Base-by-base conservation (phyloP, 2,888 invertebrate genomes). In the Molanna angustata region DNA sequence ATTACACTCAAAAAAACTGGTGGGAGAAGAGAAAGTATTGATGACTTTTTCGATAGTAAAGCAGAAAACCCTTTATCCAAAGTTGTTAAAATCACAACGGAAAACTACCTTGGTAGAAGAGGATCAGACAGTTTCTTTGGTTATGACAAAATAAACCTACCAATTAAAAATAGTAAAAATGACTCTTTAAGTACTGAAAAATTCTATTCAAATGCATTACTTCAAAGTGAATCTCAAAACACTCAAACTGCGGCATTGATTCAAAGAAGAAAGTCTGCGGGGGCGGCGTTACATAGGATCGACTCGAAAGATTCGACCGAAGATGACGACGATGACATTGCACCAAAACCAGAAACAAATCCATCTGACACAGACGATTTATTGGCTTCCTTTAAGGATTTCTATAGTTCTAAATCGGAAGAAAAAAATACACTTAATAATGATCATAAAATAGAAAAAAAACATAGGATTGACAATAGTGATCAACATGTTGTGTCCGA, bases 31-130 rank as follows among this genome's bases (percentile, higher is more conserved):
- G 58, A 59, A 33, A 59, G 52, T 33, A 59, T 59, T 16, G 59
- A 59, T 32, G 59, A 59, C 32, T 59, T 57, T 42, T 57, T 57
- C 13, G 59, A 57, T 41, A 27, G 42, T 9, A 57, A 52, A 55
- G 48, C 49, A 17, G 45, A 47, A 39, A 49, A 45, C 17, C 52
- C 52, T 14, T 32, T 57, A 17, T 7, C 42, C 1, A 41, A 27
- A 35, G 17, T 40, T 17, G 40, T 40, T 7, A 19, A 35, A 16
- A 18, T 48, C 16, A 49, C 47, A 47, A 33, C 44, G 18, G 47
- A 47, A 33, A 32, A 52, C 14, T 37, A 19, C 7, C 39, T 57
- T 13, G 59, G 54, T 13, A 57, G 57, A 40, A 46, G 57, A 41
- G 57, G 54, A 7, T 59, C 59, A 2, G 57, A 59, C 41, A 49